Conservation (phyloP, 2,113 vertebrate species). For the Cynopterus brachyotis region DNA sequence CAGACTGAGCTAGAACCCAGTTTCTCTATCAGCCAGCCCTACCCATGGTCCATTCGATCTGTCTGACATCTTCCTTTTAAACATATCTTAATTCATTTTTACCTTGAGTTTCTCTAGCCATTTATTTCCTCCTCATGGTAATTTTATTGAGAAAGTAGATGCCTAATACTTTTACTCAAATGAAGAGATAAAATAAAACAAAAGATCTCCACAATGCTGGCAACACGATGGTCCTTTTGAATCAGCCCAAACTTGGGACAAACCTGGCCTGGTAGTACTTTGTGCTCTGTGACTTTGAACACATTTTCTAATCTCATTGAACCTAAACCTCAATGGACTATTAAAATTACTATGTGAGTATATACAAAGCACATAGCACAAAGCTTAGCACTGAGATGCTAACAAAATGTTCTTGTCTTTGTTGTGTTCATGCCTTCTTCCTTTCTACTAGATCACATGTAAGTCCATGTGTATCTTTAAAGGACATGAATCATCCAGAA, state of each 20-base stretch:
- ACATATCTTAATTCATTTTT: neutral
- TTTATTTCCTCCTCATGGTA: neutral
- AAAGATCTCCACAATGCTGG: neutral
- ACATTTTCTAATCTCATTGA: neutral
- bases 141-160: neutral
- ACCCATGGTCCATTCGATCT: accelerated
- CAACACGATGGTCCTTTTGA: neutral
- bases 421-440: neutral
- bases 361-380: neutral
- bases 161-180: neutral
- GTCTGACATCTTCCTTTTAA: neutral
- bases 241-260: neutral
- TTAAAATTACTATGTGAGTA: neutral
- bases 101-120: neutral
- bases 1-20: neutral
- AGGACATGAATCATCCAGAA: neutral
- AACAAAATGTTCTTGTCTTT: neutral
- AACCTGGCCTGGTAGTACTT: neutral
- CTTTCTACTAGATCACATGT: neutral
- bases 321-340: neutral
- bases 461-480: neutral
- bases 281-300: neutral
- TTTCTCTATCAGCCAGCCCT: neutral
- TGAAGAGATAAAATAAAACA: neutral
- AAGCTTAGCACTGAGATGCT: neutral